Percentiles rank a stretch among this genome's conserved stretches.
Evolutionary conservation across 2,888 invertebrate species (phyloP).

Genomic region (Scaptomyza reducta): DNA sequence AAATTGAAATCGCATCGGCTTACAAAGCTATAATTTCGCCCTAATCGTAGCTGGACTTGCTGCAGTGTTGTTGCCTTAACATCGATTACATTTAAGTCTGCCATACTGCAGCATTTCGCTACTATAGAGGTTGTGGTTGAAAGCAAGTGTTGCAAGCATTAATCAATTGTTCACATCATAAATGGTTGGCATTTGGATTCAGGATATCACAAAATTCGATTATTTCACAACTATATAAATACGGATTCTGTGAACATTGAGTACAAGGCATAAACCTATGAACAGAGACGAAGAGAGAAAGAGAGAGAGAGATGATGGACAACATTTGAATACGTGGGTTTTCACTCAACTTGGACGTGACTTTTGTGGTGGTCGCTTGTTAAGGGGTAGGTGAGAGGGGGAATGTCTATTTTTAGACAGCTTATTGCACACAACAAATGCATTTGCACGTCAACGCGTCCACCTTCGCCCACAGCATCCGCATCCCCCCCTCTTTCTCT

Average conservation of each 20-base stretch:
- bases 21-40: background rate
- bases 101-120: background rate
- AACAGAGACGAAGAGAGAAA: background rate
- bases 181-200: too few species aligned
- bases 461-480: constrained; percentile 24
- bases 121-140: background rate
- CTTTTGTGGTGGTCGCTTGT: background rate
- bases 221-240: background rate
- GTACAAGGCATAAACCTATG: background rate
- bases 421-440: constrained; percentile 61
- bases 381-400: background rate
- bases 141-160: background rate
- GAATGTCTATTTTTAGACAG: constrained; percentile 21
- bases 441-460: constrained; percentile 61
- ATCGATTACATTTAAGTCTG: background rate
- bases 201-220: constrained; percentile 18
- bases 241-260: background rate
- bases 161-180: background rate
- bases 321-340: background rate
- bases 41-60: background rate
- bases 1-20: background rate
- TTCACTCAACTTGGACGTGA: background rate
- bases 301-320: background rate
- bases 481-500: constrained; percentile 6
- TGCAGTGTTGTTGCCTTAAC: background rate